Conservation (phyloP, 2,888 invertebrate genomes). For the Escarpia spicata region DNA sequence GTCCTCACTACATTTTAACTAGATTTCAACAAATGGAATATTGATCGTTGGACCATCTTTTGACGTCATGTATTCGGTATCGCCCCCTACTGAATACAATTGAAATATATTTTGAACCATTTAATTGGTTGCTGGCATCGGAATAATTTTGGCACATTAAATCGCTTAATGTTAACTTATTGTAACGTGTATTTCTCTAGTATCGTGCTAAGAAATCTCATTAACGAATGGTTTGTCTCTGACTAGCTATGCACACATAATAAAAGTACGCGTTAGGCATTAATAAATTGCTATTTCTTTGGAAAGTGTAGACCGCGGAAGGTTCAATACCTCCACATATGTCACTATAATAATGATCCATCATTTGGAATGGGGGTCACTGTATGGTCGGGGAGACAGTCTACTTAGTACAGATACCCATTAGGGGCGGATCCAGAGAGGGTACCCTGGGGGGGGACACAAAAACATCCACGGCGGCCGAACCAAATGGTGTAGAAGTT, state of each 20-base stretch:
- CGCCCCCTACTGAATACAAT: not conserved
- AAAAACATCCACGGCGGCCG: too few relatives aligned
- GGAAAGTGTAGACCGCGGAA: not conserved
- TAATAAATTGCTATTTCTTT: not conserved
- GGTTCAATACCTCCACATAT: not conserved
- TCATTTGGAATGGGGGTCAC: too few relatives aligned
- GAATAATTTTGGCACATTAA: not conserved
- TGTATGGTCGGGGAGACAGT: too few relatives aligned
- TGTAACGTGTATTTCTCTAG: not conserved
- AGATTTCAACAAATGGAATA: not conserved
- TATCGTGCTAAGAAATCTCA: not conserved
- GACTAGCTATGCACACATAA: not conserved
- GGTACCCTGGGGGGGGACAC: too few relatives aligned
- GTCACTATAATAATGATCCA: too few relatives aligned
- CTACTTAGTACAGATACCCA: too few relatives aligned
- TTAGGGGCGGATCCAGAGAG: too few relatives aligned
- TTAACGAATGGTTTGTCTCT: not conserved
- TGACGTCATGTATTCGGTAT: not conserved
- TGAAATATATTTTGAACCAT: not conserved
- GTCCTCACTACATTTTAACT: not conserved
- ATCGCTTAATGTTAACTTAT: not conserved
- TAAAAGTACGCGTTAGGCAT: not conserved
- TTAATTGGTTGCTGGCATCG: not conserved
- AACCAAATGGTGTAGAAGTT: too few relatives aligned
- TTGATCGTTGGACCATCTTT: not conserved